Evolutionary conservation across 2,113 vertebrate species (phyloP).

Genomic region (Peromyscus californicus): DNA sequence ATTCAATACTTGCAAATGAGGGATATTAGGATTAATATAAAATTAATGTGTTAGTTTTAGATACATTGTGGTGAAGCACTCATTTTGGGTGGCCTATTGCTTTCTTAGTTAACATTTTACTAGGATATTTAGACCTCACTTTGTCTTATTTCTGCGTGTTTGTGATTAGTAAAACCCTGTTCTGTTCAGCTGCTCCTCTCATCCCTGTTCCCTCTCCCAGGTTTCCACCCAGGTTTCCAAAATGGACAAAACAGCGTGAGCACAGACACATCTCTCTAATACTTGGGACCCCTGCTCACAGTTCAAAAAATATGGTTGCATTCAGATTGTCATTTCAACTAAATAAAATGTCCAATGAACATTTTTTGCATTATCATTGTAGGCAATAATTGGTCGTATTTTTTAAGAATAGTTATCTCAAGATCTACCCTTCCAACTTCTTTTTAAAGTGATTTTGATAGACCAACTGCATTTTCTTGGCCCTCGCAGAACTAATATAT

Average conservation of each 20-base stretch:
- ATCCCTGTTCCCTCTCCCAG: slow-evolving; percentile 36
- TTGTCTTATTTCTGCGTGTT: slow-evolving; percentile 11
- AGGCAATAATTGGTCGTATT: slow-evolving; percentile 34
- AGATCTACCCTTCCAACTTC: slow-evolving; percentile 48
- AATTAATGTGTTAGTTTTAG: slow-evolving; percentile 46
- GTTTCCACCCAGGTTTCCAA: background rate
- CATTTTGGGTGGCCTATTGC: background rate
- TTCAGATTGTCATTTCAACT: slow-evolving; percentile 24
- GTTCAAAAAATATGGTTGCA: background rate
- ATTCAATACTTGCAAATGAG: slow-evolving; percentile 33
- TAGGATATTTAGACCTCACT: background rate
- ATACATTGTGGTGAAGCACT: background rate
- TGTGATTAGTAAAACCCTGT: background rate
- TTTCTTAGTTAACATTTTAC: slow-evolving; percentile 57
- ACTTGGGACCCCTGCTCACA: background rate
- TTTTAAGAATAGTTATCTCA: slow-evolving; percentile 39
- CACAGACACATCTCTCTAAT: background rate
- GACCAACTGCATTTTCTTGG: background rate
- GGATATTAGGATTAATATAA: slow-evolving; percentile 36
- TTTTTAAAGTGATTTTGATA: slow-evolving; percentile 30
- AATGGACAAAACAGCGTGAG: background rate
- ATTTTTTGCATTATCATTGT: background rate
- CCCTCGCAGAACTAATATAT: background rate
- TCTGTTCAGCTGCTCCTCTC: background rate
- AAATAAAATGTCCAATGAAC: background rate